These are phyloP conservation scores for Scaptomyza pallida DNA, from an alignment of 1,140 invertebrate genomes.

Conservation along the genomic window DNA sequence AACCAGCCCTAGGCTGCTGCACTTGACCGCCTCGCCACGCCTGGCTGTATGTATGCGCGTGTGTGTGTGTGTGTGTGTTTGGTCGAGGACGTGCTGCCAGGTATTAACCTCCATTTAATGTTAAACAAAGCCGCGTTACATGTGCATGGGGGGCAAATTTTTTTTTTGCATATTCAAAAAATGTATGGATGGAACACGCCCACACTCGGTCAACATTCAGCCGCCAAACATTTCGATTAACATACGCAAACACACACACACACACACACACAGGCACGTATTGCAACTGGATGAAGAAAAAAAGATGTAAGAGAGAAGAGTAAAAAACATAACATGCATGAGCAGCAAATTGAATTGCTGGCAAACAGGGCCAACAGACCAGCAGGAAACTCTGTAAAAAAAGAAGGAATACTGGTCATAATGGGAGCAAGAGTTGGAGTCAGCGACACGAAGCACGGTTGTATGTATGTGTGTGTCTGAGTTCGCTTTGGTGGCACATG, in stretches of 20 bases:
- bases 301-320: not conserved
- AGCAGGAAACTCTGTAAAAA: conserved; percentile 52
- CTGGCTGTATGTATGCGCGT: not conserved
- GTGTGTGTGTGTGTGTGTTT: conserved; percentile 7
- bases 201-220: conserved; percentile 24
- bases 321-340: conserved; percentile 32
- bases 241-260: conserved; percentile 67
- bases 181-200: conserved; percentile 31
- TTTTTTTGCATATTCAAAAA: conserved; percentile 45
- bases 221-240: conserved; percentile 79
- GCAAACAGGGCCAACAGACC: conserved; percentile 54
- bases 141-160: conserved; percentile 19
- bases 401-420: not conserved
- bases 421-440: not conserved
- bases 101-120: conserved; percentile 83
- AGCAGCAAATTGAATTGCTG: conserved; percentile 72
- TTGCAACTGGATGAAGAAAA: conserved; percentile 10
- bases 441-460: no score
- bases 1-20: conserved; percentile 42
- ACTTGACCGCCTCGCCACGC: conserved; percentile 38
- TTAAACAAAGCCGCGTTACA: conserved; percentile 81
- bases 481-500: conserved; percentile 20
- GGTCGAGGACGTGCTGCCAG: conserved; percentile 70
- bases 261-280: conserved; percentile 16
- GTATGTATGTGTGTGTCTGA: no score